Evolutionary conservation across 2,797 vertebrate genomes (phyloP), one percentile per base, ranked within the genome.

Genomic region (Sus cebifrons): DNA sequence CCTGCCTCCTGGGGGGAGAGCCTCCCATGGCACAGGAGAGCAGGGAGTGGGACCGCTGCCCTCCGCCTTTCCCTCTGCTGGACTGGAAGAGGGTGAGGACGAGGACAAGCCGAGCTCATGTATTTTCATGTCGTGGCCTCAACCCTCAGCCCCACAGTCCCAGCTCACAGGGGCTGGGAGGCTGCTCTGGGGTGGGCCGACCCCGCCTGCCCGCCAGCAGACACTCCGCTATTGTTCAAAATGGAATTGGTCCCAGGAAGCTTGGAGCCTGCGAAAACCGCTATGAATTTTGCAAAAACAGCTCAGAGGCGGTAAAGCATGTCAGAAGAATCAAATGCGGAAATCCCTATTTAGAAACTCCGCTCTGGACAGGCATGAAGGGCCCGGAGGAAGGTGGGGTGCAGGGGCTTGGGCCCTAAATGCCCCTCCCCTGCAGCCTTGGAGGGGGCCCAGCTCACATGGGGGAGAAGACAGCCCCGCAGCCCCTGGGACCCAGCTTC

Each of bases 201-300:
- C 91, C 93, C 96, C 70, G 68, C 90, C 86, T 1, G 52, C 54
- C 56, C 89, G 85, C 95, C 95, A 89, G 89, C 95, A 96, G 89
- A 95, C 97, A 97, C 97, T 97, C 96, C n/a, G 93, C 98, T 98
- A 98, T 98, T 98, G 98, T 98, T 98, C 89, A 78, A 97, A 98
- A 98, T 95, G 98, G 98, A 98, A 98, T 98, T 98, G 98, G 98
- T 98, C 98, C 98, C 98, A 98, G 97, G 98, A 98, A 98, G 98
- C 98, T 98, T 96, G 97, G 98, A 98, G 98, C 98, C 98, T 98
- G 97, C 67, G 95, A 98, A 98, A 98, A 97, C 98, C 15, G 25
- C 98, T 97, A 97, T 98, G 98, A 98, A 98, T 99, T 98, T 98
- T 98, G 97, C 97, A 97, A 98, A 98, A 98, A 98, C 98, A 97